phyloP scores from a whole-genome alignment of 2,888 invertebrate species.

The Galerucella calmariensis region DNA sequence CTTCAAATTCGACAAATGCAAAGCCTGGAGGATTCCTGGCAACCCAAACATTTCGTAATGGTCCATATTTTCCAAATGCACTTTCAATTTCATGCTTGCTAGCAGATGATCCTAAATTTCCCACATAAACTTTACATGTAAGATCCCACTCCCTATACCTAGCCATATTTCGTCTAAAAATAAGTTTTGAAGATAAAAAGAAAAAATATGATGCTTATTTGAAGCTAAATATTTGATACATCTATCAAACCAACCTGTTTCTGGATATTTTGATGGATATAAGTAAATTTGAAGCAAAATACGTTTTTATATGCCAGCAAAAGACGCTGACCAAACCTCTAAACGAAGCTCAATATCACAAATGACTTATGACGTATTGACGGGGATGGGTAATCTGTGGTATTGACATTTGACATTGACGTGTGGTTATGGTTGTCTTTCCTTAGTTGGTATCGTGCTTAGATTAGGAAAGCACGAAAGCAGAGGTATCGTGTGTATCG shows the following conservation, averaged over 20 bases:
- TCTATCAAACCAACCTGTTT: constrained; percentile 24
- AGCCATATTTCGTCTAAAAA: constrained; percentile 68
- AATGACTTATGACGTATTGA: too few species aligned
- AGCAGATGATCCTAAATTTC: constrained; percentile 91
- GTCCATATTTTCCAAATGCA: constrained; percentile 92
- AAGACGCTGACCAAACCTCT: not conserved
- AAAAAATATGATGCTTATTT: not conserved
- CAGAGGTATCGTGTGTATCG: too few species aligned
- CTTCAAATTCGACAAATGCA: constrained; percentile 94
- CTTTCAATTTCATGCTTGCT: constrained; percentile 94
- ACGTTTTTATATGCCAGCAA: not conserved
- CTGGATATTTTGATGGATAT: constrained; percentile 26
- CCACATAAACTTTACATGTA: constrained; percentile 94
- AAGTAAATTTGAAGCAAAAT: not conserved
- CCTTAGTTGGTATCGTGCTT: too few species aligned
- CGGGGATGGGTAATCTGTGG: too few species aligned
- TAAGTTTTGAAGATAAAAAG: constrained; percentile 3
- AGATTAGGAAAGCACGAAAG: too few species aligned
- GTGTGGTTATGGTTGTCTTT: not conserved
- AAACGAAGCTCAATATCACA: not conserved
- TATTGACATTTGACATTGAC: not conserved
- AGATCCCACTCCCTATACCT: constrained; percentile 85
- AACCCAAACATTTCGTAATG: constrained; percentile 96
- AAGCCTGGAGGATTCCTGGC: constrained; percentile 96
- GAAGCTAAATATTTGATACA: not conserved